Conservation (phyloP, 2,888 invertebrate species). For the Cosmia pyralina region DNA sequence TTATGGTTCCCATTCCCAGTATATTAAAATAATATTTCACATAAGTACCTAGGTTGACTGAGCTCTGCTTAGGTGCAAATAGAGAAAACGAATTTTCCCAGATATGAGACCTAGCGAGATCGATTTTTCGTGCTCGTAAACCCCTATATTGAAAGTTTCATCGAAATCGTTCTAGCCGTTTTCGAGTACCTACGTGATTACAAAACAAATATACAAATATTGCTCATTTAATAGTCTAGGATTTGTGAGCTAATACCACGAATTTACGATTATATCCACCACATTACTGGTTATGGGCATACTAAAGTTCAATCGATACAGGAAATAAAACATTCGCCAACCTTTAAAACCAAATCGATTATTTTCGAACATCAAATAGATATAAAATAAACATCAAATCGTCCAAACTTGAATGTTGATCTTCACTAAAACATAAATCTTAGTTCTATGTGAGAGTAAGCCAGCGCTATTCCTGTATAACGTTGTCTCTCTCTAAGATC, state of each 20-base stretch:
- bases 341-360: constrained; percentile 44
- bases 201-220: too few relatives aligned
- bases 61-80: too few relatives aligned
- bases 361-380: constrained; percentile 44
- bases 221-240: too few relatives aligned
- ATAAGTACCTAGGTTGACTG: too few relatives aligned
- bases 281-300: not conserved
- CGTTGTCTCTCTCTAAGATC: constrained; percentile 9
- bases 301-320: constrained; percentile 12
- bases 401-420: constrained; percentile 32
- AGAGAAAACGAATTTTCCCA: too few relatives aligned
- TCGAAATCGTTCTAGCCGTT: too few relatives aligned
- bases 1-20: too few relatives aligned
- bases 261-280: not conserved
- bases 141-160: too few relatives aligned
- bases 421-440: constrained; percentile 16
- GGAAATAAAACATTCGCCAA: constrained; percentile 37
- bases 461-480: constrained; percentile 8
- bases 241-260: too few relatives aligned
- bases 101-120: too few relatives aligned
- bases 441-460: constrained; percentile 20
- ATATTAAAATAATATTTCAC: constrained; percentile 3
- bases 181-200: too few relatives aligned
- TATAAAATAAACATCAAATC: constrained; percentile 55
- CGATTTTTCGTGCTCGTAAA: too few relatives aligned